Percentiles rank a stretch among this genome's conserved stretches.
These are phyloP conservation scores for Aleadryas rufinucha DNA, from an alignment of 2,113 vertebrate species.

Conservation along the genomic window DNA sequence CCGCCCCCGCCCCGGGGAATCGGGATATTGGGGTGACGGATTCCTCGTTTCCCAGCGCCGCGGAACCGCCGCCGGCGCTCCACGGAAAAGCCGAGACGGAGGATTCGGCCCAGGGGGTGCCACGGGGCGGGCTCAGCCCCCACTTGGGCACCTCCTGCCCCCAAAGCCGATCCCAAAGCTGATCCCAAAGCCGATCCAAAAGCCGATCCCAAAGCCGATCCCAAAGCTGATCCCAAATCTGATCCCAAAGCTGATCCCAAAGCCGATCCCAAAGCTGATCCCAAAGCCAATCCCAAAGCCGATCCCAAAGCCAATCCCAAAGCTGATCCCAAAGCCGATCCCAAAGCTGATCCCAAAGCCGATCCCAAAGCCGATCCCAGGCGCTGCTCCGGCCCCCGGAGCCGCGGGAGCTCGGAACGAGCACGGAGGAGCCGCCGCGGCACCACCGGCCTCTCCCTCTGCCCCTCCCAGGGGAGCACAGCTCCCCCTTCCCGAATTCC, in stretches of 20 bases:
- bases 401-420: rapidly evolving
- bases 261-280: too few species aligned
- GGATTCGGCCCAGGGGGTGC: background rate
- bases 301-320: too few species aligned
- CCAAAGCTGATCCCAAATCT: too few species aligned
- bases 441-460: background rate
- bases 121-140: background rate
- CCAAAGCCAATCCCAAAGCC: too few species aligned
- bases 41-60: background rate
- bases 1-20: rapidly evolving
- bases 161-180: too few species aligned
- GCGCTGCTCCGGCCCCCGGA: background rate
- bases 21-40: background rate
- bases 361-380: background rate
- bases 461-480: background rate
- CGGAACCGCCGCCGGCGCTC: background rate
- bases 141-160: background rate
- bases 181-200: too few species aligned
- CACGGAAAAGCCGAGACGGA: rapidly evolving
- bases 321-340: too few species aligned
- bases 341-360: too few species aligned
- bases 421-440: rapidly evolving
- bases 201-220: too few species aligned
- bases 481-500: background rate
- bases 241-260: too few species aligned